Evolutionary conservation across 2,113 vertebrate species (phyloP).

Genomic region (Podiceps cristatus): DNA sequence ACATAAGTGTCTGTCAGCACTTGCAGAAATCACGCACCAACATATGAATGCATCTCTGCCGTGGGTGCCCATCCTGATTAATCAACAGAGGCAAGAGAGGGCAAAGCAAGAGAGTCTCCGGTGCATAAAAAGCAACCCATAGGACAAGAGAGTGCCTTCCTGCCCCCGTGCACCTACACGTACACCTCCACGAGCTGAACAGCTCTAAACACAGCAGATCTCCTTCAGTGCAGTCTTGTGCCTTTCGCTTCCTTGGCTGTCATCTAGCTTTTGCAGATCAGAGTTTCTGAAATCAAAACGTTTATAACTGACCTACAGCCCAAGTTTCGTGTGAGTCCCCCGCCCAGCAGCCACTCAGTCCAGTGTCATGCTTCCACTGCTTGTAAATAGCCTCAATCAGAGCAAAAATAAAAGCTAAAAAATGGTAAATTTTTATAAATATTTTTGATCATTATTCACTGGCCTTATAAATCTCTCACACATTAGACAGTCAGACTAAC

Average conservation of each 20-base stretch:
- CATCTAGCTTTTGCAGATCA: not conserved
- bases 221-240: not conserved
- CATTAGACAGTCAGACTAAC: constrained; percentile 46
- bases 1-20: not conserved
- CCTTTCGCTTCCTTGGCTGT: not conserved
- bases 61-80: accelerated
- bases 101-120: not conserved
- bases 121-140: not conserved
- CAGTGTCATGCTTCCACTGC: not conserved
- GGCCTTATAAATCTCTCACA: constrained; percentile 35
- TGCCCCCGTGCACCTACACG: not conserved
- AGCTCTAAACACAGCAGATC: not conserved
- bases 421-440: constrained; percentile 35
- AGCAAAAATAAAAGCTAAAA: constrained; percentile 34
- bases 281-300: not conserved
- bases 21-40: not conserved
- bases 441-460: constrained; percentile 21
- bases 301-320: not conserved
- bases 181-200: accelerated
- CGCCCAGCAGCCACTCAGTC: not conserved
- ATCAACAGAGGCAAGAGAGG: not conserved
- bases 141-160: not conserved
- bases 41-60: accelerated
- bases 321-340: not conserved
- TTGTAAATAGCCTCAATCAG: not conserved